Percentiles rank a stretch among this genome's conserved stretches.
These are phyloP conservation scores for Agrotis clavis DNA, from an alignment of 2,888 invertebrate species.

Conservation along the genomic window DNA sequence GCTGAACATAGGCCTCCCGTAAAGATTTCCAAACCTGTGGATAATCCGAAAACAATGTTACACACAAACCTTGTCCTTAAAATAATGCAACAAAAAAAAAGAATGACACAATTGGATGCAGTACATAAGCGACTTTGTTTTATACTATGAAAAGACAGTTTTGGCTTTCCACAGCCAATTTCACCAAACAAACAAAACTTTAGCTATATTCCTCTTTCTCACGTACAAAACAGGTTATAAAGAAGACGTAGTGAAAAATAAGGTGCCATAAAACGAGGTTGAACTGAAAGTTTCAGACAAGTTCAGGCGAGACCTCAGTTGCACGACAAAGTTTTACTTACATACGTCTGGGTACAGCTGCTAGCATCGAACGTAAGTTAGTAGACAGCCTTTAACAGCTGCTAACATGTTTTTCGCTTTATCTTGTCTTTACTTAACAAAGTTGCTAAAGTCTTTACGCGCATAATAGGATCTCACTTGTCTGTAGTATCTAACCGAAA, in stretches of 20 bases:
- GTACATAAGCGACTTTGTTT: too few species aligned
- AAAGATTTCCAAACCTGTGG: too few species aligned
- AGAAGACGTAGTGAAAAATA: background rate
- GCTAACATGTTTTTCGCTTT: background rate
- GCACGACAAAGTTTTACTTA: slow-evolving; percentile 5
- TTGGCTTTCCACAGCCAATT: background rate
- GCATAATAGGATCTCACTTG: too few species aligned
- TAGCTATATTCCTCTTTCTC: background rate
- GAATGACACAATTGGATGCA: too few species aligned
- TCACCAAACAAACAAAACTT: background rate
- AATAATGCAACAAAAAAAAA: too few species aligned
- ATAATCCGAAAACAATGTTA: too few species aligned
- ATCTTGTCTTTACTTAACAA: background rate
- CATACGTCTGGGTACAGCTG: background rate
- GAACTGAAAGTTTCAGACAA: slow-evolving; percentile 2
- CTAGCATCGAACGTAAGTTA: too few species aligned
- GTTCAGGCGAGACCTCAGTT: background rate
- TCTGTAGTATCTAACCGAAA: too few species aligned
- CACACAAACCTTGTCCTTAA: too few species aligned
- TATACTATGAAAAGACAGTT: too few species aligned
- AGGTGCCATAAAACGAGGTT: background rate
- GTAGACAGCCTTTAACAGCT: background rate
- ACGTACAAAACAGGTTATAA: background rate
- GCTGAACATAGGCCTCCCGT: too few species aligned
- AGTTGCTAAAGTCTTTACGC: too few species aligned